Evolutionary conservation across 1,140 invertebrate genomes (phyloP).

Genomic region (Bactericera cockerelli): DNA sequence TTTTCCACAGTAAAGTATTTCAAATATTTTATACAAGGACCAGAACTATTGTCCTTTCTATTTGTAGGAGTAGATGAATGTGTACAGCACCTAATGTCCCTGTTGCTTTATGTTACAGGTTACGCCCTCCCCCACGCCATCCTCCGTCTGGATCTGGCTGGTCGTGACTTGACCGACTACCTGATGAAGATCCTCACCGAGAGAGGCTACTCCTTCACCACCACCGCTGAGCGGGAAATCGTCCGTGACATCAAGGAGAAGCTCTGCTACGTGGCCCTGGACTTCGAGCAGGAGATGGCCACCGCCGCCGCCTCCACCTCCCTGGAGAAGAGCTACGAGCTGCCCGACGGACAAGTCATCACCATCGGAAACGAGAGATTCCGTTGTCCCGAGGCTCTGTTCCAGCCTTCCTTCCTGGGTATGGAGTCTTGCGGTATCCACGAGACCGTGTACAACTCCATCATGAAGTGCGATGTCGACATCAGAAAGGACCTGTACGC

Average conservation of each 20-base stretch:
- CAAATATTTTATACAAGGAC: too few species aligned
- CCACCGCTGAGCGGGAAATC: slow-evolving; percentile 83
- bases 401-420: slow-evolving; percentile 64
- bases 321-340: slow-evolving; percentile 67
- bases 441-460: slow-evolving; percentile 74
- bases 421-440: slow-evolving; percentile 74
- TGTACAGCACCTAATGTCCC: too few species aligned
- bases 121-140: slow-evolving; percentile 59
- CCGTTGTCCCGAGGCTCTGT: slow-evolving; percentile 70
- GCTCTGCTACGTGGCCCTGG: slow-evolving; percentile 67
- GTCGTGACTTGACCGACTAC: slow-evolving; percentile 76
- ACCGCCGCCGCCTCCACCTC: slow-evolving; percentile 61
- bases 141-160: slow-evolving; percentile 74
- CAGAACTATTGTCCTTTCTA: too few species aligned
- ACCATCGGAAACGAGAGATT: slow-evolving; percentile 79
- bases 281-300: slow-evolving; percentile 78
- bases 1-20: too few species aligned
- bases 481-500: slow-evolving; percentile 63
- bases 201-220: slow-evolving; percentile 51
- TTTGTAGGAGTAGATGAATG: too few species aligned
- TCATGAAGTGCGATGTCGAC: slow-evolving; percentile 79
- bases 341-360: slow-evolving; percentile 61
- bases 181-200: slow-evolving; percentile 79
- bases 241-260: slow-evolving; percentile 92
- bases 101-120: slow-evolving; percentile 25